phyloP scores from a whole-genome alignment of 2,888 invertebrate species.

The Dynastes tityus region DNA sequence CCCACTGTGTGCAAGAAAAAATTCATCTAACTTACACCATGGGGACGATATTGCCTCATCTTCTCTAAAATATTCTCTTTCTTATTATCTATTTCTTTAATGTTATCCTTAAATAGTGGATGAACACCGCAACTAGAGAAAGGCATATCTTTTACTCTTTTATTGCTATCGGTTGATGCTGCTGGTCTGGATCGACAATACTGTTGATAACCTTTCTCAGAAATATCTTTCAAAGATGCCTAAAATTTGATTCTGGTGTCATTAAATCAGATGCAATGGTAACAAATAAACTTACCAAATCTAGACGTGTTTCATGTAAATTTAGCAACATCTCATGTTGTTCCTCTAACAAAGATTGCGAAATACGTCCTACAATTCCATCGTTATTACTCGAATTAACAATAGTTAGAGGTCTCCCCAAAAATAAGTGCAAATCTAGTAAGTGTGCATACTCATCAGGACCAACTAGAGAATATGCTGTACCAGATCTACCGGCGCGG shows the following conservation, averaged over 20 bases:
- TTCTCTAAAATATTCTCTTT: slow-evolving; percentile 74
- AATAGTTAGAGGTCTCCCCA: slow-evolving; percentile 83
- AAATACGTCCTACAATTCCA: slow-evolving; percentile 84
- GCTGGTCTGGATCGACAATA: slow-evolving; percentile 91
- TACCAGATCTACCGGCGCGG: slow-evolving; percentile 92
- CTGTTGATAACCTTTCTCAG: slow-evolving; percentile 92
- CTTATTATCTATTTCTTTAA: slow-evolving; percentile 65
- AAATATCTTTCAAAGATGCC: slow-evolving; percentile 80
- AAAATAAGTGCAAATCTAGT: slow-evolving; percentile 94
- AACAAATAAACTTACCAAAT: slow-evolving; percentile 78
- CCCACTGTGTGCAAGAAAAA: no score
- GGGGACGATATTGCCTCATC: slow-evolving; percentile 85
- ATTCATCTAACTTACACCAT: slow-evolving; percentile 74
- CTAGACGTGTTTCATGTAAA: slow-evolving; percentile 82
- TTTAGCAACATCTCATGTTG: slow-evolving; percentile 83
- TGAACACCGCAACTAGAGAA: slow-evolving; percentile 75
- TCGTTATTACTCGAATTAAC: slow-evolving; percentile 67
- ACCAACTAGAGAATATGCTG: slow-evolving; percentile 91
- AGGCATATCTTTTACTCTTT: slow-evolving; percentile 83
- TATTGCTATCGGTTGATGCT: slow-evolving; percentile 92
- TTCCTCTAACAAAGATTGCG: slow-evolving; percentile 87
- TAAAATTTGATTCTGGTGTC: slow-evolving; percentile 60
- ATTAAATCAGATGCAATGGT: no score
- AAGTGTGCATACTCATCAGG: slow-evolving; percentile 94
- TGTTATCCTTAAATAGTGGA: slow-evolving; percentile 74